phyloP scores from a whole-genome alignment of 2,888 invertebrate genomes.

The Seladonia tumulorum region DNA sequence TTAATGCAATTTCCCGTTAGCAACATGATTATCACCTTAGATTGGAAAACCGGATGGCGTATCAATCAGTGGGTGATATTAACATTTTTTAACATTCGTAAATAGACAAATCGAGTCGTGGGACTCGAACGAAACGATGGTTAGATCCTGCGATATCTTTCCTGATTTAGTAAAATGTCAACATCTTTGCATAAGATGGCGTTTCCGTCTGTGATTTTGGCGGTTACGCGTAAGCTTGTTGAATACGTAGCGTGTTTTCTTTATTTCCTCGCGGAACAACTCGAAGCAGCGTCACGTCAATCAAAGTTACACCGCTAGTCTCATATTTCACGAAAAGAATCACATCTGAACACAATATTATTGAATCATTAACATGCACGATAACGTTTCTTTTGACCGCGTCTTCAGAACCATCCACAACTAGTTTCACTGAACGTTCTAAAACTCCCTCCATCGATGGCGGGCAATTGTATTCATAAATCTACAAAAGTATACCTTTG shows the following conservation, averaged over 20 bases:
- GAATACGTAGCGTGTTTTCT: slow-evolving; percentile 35
- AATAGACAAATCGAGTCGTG: slow-evolving; percentile 43
- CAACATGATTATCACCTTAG: slow-evolving; percentile 56
- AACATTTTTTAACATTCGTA: slow-evolving; percentile 48
- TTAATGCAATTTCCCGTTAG: slow-evolving; percentile 39
- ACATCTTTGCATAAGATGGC: slow-evolving; percentile 82
- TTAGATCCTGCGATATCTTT: slow-evolving; percentile 37
- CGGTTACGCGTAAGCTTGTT: slow-evolving; percentile 74
- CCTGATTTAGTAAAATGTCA: slow-evolving; percentile 75
- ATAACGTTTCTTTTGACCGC: slow-evolving; percentile 56
- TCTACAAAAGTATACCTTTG: background rate
- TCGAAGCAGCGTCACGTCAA: slow-evolving; percentile 3
- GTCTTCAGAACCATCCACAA: slow-evolving; percentile 55
- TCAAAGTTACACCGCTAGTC: slow-evolving; percentile 20
- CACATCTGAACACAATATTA: slow-evolving; percentile 37
- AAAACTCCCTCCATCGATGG: slow-evolving; percentile 36
- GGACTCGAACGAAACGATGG: slow-evolving; percentile 45
- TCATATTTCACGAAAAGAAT: slow-evolving; percentile 52
- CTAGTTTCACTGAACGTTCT: slow-evolving; percentile 54
- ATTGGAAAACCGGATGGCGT: slow-evolving; percentile 38
- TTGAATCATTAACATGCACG: slow-evolving; percentile 57
- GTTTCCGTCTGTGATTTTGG: slow-evolving; percentile 79
- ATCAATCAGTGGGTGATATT: slow-evolving; percentile 41
- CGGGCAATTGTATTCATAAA: slow-evolving; percentile 35
- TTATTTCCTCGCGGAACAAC: slow-evolving; percentile 14